Evolutionary conservation across 1,140 invertebrate genomes (phyloP).

Genomic region (Cydia pomonella): DNA sequence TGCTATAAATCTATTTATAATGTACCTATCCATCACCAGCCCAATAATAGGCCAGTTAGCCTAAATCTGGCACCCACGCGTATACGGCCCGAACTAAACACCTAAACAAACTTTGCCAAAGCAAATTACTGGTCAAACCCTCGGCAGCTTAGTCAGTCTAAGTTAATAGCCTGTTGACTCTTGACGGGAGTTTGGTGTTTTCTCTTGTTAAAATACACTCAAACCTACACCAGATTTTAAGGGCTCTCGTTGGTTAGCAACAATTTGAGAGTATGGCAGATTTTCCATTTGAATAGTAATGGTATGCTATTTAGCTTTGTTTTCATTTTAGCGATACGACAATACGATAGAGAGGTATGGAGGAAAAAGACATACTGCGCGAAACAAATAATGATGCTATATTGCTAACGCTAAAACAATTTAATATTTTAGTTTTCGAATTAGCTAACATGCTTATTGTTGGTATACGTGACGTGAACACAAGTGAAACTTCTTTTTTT

Average conservation of each 20-base stretch:
- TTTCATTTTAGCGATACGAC: no score
- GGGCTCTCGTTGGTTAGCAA: background rate
- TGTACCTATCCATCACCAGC: background rate
- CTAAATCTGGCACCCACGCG: background rate
- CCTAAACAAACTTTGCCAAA: slow-evolving; percentile 29
- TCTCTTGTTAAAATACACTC: slow-evolving; percentile 19
- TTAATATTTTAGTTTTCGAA: no score
- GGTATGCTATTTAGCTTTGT: no score
- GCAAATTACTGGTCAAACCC: slow-evolving; percentile 27
- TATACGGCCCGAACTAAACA: slow-evolving; percentile 4
- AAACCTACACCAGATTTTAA: background rate
- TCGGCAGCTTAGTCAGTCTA: slow-evolving; percentile 21
- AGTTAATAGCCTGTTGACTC: slow-evolving; percentile 30
- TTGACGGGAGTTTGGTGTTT: slow-evolving; percentile 16
- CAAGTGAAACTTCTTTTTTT: no score
- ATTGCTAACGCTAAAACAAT: no score
- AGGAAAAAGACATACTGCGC: no score
- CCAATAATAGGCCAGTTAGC: background rate
- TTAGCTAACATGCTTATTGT: no score
- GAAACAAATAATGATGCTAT: no score
- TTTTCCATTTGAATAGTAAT: no score
- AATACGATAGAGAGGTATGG: no score
- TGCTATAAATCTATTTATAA: background rate
- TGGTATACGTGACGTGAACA: no score
- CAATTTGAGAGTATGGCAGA: no score